These are phyloP conservation scores for Eueremaeus valkanovi DNA, from an alignment of 2,888 invertebrate species.

Conservation along the genomic window DNA sequence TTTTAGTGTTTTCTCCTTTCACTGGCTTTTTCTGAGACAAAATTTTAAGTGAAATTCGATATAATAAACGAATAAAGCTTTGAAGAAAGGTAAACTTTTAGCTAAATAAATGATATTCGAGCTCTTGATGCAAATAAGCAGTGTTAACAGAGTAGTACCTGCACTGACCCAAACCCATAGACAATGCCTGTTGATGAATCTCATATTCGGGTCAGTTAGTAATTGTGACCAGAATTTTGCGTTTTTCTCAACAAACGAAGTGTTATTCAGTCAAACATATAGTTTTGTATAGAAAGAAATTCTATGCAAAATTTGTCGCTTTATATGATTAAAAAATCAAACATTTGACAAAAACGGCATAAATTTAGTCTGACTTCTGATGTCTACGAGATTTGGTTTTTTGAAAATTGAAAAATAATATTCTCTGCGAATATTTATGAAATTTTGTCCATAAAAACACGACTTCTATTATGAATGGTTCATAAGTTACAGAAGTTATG, in stretches of 20 bases:
- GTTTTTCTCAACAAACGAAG: too few species aligned
- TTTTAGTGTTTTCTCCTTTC: neutral
- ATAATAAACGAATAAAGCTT: neutral
- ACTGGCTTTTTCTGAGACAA: neutral
- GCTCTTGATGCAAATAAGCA: neutral
- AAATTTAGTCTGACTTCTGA: too few species aligned
- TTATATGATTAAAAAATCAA: too few species aligned
- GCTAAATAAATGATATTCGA: conserved; percentile 23
- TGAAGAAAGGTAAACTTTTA: neutral
- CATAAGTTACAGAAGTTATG: conserved; percentile 10
- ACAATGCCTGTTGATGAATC: too few species aligned
- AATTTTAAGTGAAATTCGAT: neutral
- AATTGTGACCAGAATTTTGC: too few species aligned
- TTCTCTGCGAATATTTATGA: neutral
- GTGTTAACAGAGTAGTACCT: too few species aligned
- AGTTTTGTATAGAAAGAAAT: too few species aligned
- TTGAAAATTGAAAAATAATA: neutral
- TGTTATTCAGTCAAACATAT: too few species aligned
- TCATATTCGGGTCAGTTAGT: too few species aligned
- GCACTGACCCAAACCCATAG: too few species aligned
- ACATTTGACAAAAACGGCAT: too few species aligned
- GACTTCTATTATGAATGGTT: conserved; percentile 4
- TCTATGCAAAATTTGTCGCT: too few species aligned
- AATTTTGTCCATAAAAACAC: neutral
- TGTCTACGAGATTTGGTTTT: neutral